These are phyloP conservation scores for Lanistes nyassanus DNA, from an alignment of 1,140 invertebrate genomes.

Conservation along the genomic window DNA sequence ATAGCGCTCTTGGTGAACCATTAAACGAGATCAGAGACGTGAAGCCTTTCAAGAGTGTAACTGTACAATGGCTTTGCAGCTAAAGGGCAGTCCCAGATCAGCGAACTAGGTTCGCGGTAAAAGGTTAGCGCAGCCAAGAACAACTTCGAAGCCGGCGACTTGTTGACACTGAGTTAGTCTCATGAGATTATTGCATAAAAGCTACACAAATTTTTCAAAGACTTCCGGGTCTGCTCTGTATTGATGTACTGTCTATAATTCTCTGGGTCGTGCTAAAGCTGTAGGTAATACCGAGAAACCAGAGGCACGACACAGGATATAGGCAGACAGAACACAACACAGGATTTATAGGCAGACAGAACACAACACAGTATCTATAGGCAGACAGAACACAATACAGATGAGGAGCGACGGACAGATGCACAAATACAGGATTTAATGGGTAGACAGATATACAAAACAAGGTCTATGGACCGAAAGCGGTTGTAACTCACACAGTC, in stretches of 20 bases:
- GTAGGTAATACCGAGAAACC: not conserved
- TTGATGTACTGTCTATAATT: not conserved
- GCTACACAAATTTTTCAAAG: not conserved
- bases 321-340: slow-evolving; percentile 20
- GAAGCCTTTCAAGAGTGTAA: too few relatives aligned
- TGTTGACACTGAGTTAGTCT: too few relatives aligned
- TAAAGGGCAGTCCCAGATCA: too few relatives aligned
- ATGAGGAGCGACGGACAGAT: slow-evolving; percentile 11
- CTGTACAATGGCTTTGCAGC: too few relatives aligned
- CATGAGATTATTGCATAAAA: too few relatives aligned
- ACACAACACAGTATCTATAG: slow-evolving; percentile 7
- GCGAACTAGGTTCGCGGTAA: too few relatives aligned
- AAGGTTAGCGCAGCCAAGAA: too few relatives aligned
- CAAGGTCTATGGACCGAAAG: not conserved
- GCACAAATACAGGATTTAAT: slow-evolving; percentile 15
- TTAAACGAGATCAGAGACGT: too few relatives aligned
- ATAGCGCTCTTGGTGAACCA: too few relatives aligned
- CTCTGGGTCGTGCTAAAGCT: not conserved
- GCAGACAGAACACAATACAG: not conserved
- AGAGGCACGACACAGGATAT: not conserved
- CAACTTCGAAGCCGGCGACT: too few relatives aligned
- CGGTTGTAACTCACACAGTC: not conserved
- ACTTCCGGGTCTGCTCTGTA: not conserved
- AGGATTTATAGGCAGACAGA: not conserved
- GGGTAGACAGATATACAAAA: slow-evolving; percentile 19